A percentile compares a stretch with the other conserved stretches of the same genome.
Evolutionary conservation across 2,113 vertebrate genomes (phyloP).

Genomic region (Bucco capensis): DNA sequence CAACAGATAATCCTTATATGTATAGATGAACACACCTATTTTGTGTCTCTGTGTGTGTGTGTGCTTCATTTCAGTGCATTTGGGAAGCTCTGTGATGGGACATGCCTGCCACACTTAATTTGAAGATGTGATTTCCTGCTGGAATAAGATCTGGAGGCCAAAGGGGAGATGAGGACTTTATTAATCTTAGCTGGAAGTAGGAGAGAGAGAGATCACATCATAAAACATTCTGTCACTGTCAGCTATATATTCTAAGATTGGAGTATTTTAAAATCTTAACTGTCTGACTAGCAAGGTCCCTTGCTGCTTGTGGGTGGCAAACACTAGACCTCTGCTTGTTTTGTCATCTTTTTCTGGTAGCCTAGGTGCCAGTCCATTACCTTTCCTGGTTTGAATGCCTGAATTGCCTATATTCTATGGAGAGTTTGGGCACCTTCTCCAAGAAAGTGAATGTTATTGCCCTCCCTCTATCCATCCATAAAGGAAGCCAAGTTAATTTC

Average conservation of each 20-base stretch:
- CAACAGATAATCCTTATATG: neutral
- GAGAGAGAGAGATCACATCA: neutral
- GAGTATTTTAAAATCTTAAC: neutral
- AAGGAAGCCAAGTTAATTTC: neutral
- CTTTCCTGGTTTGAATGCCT: neutral
- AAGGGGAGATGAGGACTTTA: constrained; percentile 9
- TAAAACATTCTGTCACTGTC: constrained; percentile 30
- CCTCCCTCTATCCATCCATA: neutral
- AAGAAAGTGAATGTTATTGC: neutral
- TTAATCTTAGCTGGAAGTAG: constrained; percentile 32
- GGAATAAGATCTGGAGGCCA: constrained; percentile 36
- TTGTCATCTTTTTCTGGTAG: neutral
- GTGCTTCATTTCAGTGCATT: neutral
- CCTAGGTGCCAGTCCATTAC: neutral
- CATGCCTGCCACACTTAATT: neutral
- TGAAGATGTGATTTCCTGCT: constrained; percentile 50
- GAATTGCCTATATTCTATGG: neutral
- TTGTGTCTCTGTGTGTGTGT: neutral
- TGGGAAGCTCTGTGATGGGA: neutral
- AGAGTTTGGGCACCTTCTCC: neutral
- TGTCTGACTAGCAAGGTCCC: neutral
- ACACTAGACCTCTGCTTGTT: neutral
- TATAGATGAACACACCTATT: neutral
- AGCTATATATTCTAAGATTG: neutral
- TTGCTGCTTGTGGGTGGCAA: neutral